Percentiles rank a stretch among this genome's conserved stretches.
These are phyloP conservation scores for Latrodectus hesperus DNA, from an alignment of 2,888 invertebrate species.

Conservation along the genomic window DNA sequence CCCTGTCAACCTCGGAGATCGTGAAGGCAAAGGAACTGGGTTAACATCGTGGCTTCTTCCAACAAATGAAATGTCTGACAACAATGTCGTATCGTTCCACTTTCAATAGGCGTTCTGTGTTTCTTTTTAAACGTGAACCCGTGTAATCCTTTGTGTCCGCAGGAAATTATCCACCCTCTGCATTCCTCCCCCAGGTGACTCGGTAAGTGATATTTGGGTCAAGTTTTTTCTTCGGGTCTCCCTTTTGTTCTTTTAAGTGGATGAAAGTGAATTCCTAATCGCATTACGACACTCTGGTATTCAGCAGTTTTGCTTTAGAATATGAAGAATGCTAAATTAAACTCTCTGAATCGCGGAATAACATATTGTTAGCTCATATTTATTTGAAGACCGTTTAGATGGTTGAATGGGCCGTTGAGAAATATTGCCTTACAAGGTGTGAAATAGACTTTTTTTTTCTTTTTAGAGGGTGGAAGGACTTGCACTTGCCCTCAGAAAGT, in stretches of 20 bases:
- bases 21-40: slow-evolving; percentile 3
- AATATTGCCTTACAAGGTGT: neutral
- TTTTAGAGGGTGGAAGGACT: too few species aligned
- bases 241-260: slow-evolving; percentile 49
- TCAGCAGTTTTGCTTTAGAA: slow-evolving; percentile 27
- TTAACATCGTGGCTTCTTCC: slow-evolving; percentile 31
- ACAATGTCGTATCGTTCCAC: slow-evolving; percentile 55
- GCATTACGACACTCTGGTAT: slow-evolving; percentile 35
- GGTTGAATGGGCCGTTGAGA: neutral
- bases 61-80: slow-evolving; percentile 28
- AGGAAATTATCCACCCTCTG: slow-evolving; percentile 52
- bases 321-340: slow-evolving; percentile 30
- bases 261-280: slow-evolving; percentile 48
- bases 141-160: slow-evolving; percentile 46
- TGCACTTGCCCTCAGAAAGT: too few species aligned
- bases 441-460: too few species aligned
- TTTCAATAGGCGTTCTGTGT: slow-evolving; percentile 53
- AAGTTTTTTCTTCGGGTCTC: slow-evolving; percentile 24
- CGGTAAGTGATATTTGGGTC: slow-evolving; percentile 53
- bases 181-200: slow-evolving; percentile 25
- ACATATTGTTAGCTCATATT: slow-evolving; percentile 3
- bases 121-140: slow-evolving; percentile 38
- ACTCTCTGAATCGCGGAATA: neutral
- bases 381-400: neutral
- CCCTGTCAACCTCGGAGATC: too few species aligned